Evolutionary conservation across 2,888 invertebrate genomes (phyloP).

Genomic region (Drosophila cracens): DNA sequence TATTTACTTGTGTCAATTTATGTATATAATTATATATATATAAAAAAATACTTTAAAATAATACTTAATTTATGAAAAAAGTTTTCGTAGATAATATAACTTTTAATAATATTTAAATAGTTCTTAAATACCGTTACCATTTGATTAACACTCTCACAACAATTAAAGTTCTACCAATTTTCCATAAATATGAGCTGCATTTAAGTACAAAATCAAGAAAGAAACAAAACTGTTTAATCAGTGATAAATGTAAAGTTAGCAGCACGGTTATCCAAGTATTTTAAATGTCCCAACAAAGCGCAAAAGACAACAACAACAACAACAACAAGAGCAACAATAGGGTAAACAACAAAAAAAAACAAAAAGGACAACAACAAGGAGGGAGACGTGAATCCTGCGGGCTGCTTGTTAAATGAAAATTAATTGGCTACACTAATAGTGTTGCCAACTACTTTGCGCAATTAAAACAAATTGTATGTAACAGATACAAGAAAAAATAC

Average conservation of each 20-base stretch:
- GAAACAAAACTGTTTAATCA: conserved; percentile 49
- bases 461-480: conserved; percentile 81
- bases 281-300: conserved; percentile 58
- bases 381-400: conserved; percentile 57
- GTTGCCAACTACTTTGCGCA: conserved; percentile 77
- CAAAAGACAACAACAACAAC: conserved; percentile 22
- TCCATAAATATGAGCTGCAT: conserved; percentile 28
- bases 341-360: conserved; percentile 11
- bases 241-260: conserved; percentile 60
- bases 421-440: conserved; percentile 74
- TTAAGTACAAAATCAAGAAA: conserved; percentile 42
- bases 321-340: conserved; percentile 15
- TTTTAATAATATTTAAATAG: not conserved
- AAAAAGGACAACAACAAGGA: conserved; percentile 19
- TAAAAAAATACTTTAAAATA: not conserved
- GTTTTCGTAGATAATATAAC: not conserved
- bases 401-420: conserved; percentile 74
- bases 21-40: too few relatives aligned
- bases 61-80: not conserved
- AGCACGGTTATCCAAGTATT: conserved; percentile 39
- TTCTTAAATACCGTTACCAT: not conserved
- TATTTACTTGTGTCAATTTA: not conserved
- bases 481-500: conserved; percentile 63
- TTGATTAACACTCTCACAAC: not conserved
- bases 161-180: not conserved